These are phyloP conservation scores for Nebria ingens DNA, from an alignment of 1,140 invertebrate genomes.

Conservation along the genomic window DNA sequence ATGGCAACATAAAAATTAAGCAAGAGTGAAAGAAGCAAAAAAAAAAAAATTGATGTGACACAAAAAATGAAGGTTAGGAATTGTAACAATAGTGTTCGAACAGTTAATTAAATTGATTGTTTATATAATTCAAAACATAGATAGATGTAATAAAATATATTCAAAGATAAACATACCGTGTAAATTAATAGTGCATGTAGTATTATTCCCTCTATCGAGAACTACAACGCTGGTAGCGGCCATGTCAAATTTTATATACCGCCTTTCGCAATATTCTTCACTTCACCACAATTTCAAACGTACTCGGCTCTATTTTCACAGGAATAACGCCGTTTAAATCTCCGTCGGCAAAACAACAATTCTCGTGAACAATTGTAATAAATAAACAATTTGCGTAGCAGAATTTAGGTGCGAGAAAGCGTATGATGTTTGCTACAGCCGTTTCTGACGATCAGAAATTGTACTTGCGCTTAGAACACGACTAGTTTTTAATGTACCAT, in stretches of 20 bases:
- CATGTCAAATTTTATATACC: constrained; percentile 32
- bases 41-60: constrained; percentile 28
- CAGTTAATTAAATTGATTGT: constrained; percentile 9
- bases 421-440: too few relatives aligned
- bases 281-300: too few relatives aligned
- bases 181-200: constrained; percentile 88
- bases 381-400: neutral
- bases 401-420: neutral
- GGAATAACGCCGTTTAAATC: neutral
- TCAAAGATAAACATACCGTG: constrained; percentile 71
- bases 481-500: neutral
- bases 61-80: constrained; percentile 35
- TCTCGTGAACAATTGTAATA: neutral
- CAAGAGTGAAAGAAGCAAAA: constrained; percentile 9
- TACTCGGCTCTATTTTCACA: neutral
- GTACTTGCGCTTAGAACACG: neutral
- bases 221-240: constrained; percentile 85
- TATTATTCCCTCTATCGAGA: constrained; percentile 88
- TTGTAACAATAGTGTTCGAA: neutral
- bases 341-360: neutral
- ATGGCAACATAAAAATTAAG: constrained; percentile 18
- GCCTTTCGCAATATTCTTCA: neutral
- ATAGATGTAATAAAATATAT: too few relatives aligned
- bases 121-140: neutral
- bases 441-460: neutral